Percentiles rank a stretch among this genome's conserved stretches.
These are phyloP conservation scores for Callorhinus ursinus DNA, from an alignment of 2,113 vertebrate genomes.

Conservation along the genomic window DNA sequence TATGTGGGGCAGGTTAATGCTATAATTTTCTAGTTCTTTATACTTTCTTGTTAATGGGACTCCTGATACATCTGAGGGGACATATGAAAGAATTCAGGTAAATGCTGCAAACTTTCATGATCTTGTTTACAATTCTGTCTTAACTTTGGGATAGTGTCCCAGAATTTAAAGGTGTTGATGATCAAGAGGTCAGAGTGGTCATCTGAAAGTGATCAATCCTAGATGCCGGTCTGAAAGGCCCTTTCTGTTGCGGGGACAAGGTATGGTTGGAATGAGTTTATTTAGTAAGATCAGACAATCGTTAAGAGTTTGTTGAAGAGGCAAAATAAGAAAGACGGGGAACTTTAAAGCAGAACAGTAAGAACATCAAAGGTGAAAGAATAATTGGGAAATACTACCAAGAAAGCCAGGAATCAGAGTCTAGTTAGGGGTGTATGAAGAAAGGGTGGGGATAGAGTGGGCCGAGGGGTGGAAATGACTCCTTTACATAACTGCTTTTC, in stretches of 20 bases:
- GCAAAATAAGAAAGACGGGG: not conserved
- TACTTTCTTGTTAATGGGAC: not conserved
- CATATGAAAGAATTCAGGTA: not conserved
- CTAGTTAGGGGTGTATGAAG: not conserved
- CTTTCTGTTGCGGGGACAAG: not conserved
- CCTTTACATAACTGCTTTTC: not conserved
- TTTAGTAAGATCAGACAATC: not conserved
- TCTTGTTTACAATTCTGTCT: not conserved
- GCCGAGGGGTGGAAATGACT: fast-evolving
- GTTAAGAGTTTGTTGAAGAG: not conserved
- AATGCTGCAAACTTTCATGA: not conserved
- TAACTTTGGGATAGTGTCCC: not conserved
- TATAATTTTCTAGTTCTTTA: not conserved
- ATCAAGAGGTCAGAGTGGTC: not conserved
- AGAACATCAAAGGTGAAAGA: not conserved
- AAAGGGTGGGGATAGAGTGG: fast-evolving
- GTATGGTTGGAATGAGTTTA: not conserved
- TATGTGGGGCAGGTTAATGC: not conserved
- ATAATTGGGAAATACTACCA: not conserved
- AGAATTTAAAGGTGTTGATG: not conserved
- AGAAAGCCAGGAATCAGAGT: not conserved
- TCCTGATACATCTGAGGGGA: not conserved
- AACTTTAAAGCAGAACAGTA: not conserved
- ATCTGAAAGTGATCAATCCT: not conserved
- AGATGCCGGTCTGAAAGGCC: not conserved